A percentile compares a stretch with the other conserved stretches of the same genome.
Conservation (phyloP, 2,113 vertebrate species). For the Recurvirostra avosetta region DNA sequence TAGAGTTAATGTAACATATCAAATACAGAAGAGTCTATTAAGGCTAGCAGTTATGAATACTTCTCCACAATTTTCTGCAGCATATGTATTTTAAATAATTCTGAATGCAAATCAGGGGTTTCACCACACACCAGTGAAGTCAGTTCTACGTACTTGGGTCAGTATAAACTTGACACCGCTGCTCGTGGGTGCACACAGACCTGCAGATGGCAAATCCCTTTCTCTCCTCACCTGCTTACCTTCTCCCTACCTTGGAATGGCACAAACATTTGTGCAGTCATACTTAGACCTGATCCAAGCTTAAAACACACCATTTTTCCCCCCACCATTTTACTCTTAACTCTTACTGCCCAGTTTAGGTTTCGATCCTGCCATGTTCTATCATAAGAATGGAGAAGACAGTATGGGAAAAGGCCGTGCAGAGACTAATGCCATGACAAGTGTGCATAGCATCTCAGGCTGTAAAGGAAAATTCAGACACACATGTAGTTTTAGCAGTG, state of each 20-base stretch:
- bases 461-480: neutral
- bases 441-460: neutral
- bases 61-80: neutral
- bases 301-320: neutral
- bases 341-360: neutral
- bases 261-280: neutral
- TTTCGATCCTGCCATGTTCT: neutral
- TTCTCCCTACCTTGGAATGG: neutral
- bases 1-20: neutral
- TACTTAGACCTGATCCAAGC: neutral
- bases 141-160: neutral
- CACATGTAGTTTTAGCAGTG: neutral
- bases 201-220: neutral
- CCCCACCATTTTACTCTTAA: neutral
- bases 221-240: neutral
- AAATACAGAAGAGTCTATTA: neutral
- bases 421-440: neutral
- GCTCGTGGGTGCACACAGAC: neutral
- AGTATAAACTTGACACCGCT: neutral
- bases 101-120: neutral
- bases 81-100: neutral
- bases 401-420: neutral
- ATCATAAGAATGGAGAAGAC: neutral
- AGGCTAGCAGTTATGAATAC: neutral
- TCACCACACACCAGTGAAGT: neutral